These are phyloP conservation scores for Pipistrellus pipistrellus DNA, from an alignment of 2,797 vertebrate species.

Conservation along the genomic window DNA sequence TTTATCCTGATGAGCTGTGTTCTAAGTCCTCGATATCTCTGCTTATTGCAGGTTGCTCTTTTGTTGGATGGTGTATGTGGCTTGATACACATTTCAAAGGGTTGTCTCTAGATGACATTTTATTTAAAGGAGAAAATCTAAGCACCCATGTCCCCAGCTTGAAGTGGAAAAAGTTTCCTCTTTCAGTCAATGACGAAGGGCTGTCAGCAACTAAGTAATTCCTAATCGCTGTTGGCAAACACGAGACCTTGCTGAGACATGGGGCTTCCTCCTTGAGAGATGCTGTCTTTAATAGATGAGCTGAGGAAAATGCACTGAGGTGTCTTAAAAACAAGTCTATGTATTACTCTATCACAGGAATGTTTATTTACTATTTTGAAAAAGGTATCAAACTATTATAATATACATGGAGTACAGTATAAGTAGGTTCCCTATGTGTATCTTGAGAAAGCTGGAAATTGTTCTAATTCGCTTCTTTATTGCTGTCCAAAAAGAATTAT, in stretches of 20 bases:
- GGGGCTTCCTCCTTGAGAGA: constrained; percentile 7
- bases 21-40: not conserved
- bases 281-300: not conserved
- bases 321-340: constrained; percentile 80
- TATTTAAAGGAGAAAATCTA: not conserved
- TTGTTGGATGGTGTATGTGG: not conserved
- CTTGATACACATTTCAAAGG: not conserved
- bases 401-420: not conserved
- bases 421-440: constrained; percentile 63
- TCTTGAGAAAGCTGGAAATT: constrained; percentile 81
- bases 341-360: constrained; percentile 77
- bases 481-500: constrained; percentile 82
- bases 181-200: not conserved
- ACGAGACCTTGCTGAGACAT: not conserved
- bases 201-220: not conserved
- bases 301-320: constrained; percentile 64
- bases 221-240: constrained; percentile 12
- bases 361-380: not conserved
- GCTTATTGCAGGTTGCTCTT: not conserved
- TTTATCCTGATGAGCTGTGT: not conserved
- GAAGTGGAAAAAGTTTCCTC: not conserved
- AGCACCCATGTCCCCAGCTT: not conserved
- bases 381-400: not conserved
- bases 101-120: not conserved
- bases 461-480: constrained; percentile 73